Conservation (phyloP, 2,888 invertebrate species). For the Lumbricus terrestris region DNA sequence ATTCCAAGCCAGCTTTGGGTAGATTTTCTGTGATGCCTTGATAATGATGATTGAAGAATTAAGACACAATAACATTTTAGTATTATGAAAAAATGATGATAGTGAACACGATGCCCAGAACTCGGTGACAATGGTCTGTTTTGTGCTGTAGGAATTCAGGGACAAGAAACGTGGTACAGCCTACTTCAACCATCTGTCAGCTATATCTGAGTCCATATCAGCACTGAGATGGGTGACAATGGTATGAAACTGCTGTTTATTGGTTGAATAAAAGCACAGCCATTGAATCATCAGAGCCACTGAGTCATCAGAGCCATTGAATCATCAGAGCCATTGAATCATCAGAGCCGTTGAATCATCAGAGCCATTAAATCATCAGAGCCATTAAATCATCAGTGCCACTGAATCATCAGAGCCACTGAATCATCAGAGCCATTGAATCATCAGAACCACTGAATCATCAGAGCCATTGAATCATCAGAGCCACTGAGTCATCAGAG, state of each 20-base stretch:
- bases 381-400: too few relatives aligned
- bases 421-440: too few relatives aligned
- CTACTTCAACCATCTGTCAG: constrained; percentile 6
- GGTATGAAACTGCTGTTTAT: background rate
- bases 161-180: background rate
- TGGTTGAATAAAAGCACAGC: too few relatives aligned
- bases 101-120: background rate
- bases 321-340: too few relatives aligned
- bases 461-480: too few relatives aligned
- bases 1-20: background rate
- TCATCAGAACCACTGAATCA: too few relatives aligned
- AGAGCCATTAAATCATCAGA: too few relatives aligned
- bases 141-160: constrained; percentile 5
- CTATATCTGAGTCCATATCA: background rate
- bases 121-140: background rate
- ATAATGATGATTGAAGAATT: background rate
- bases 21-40: background rate
- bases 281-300: too few relatives aligned
- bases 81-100: background rate
- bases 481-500: too few relatives aligned
- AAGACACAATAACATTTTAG: background rate
- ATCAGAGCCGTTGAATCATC: too few relatives aligned
- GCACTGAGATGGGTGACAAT: background rate
- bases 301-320: too few relatives aligned
- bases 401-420: too few relatives aligned